Base-by-base conservation (phyloP, 2,888 invertebrate species). In the Eristalis arbustorum region DNA sequence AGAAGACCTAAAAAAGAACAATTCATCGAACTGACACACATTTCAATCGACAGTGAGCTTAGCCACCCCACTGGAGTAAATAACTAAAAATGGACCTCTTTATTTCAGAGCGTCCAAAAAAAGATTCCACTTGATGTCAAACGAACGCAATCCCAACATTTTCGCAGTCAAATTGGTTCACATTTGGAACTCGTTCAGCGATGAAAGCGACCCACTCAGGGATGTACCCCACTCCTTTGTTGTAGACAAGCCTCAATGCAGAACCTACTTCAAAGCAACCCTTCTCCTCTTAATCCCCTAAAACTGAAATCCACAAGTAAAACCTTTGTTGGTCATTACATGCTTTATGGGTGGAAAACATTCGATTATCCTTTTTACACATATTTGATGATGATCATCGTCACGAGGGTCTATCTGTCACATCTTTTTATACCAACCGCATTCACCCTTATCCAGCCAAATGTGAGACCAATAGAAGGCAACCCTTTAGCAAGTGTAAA, bases 311-410 rank as follows among this genome's bases (percentile, higher is more conserved):
- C 66, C 62, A 59, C 63, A 42, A 74, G 71, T 62, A 42, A 49
- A 82, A 71, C 61, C 75, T 67, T 81, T 87, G 87, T 78, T 83
- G 79, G 78, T 78, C 78, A 79, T 87, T 79, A 83, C 78, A 83
- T 72, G 83, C 67, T 87, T 83, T 87, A 82, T 83, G 87, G 63
- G 78, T 83, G 87, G 87, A 85, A 85, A 85, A 85, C 87, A 87
- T 87, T 87, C 83, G 82, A 87, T 87, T 87, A 87, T 82, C 87
- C 84, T 87, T 83, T 87, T 87, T 87, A 83, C 87, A 87, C 87
- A 87, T 83, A 87, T 87, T 87, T 83, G 82, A 75, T 79, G 87
- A 75, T 87, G 78, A 87, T 83, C 78, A 79, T 81, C 71, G 78
- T 79, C 68, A 64, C 75, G 59, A 75, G 78, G 75, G 87, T 67